These are phyloP conservation scores for Aplysina aerophoba DNA, from an alignment of 37 sponge, comb jelly and placozoan genomes.

Conservation along the genomic window DNA sequence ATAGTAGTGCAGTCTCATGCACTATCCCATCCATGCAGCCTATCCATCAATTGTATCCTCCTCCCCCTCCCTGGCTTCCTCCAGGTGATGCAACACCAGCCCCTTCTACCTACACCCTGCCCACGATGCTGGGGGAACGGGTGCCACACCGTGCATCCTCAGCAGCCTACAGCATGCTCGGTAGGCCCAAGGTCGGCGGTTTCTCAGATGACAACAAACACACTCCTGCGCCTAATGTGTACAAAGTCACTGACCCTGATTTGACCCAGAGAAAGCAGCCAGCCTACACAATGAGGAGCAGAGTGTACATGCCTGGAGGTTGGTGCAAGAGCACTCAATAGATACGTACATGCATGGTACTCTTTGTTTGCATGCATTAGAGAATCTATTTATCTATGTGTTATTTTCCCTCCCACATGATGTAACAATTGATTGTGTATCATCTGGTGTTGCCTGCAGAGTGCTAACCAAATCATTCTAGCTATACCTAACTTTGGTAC, in stretches of 20 bases:
- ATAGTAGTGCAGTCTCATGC: no score
- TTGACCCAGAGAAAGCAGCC: conserved; percentile 64
- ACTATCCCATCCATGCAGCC: no score
- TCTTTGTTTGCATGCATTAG: no score
- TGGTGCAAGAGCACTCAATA: not conserved
- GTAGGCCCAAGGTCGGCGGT: conserved; percentile 84
- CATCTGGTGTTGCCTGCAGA: no score
- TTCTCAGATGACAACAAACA: conserved; percentile 87
- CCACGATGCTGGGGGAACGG: conserved; percentile 79
- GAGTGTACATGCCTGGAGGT: conserved; percentile 94
- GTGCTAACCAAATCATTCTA: no score
- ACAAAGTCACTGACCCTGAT: conserved; percentile 60
- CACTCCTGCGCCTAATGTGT: conserved; percentile 88
- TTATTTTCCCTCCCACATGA: no score
- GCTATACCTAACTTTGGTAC: not conserved
- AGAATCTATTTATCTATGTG: no score
- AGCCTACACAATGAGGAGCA: conserved; percentile 73
- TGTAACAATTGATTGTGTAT: conserved; percentile 4
- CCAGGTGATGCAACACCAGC: conserved; percentile 94
- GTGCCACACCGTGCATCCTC: conserved; percentile 78
- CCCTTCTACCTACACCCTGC: conserved; percentile 91
- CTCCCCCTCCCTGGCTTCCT: not conserved
- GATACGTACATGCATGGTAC: not conserved
- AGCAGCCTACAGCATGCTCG: conserved; percentile 84
- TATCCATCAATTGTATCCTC: no score